Conservation (phyloP, 2,113 vertebrate species). For the Mormoops blainvillei region DNA sequence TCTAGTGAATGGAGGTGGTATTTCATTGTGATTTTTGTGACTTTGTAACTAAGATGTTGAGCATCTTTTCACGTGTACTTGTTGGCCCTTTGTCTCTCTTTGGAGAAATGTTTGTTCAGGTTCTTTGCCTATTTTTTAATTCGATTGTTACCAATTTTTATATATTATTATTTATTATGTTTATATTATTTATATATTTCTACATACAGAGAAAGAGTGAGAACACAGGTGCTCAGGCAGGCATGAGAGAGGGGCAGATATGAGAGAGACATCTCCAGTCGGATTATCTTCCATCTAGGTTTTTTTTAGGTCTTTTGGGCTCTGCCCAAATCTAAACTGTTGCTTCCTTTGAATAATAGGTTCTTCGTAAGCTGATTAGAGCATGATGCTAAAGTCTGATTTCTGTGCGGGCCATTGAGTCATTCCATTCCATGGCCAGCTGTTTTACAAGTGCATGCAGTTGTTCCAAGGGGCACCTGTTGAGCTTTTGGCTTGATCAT, state of each 20-base stretch:
- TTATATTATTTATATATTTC: not conserved
- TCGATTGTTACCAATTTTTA: not conserved
- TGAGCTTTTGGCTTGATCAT: not conserved
- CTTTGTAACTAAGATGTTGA: not conserved
- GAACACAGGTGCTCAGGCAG: not conserved
- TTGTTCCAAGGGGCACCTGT: constrained; percentile 21
- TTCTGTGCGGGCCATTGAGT: not conserved
- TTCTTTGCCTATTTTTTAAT: not conserved
- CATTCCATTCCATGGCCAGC: not conserved
- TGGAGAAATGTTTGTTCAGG: not conserved
- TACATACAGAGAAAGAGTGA: not conserved
- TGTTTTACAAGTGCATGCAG: constrained; percentile 44
- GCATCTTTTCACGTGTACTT: not conserved
- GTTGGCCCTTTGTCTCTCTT: not conserved
- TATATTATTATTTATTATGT: not conserved
- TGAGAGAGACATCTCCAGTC: not conserved
- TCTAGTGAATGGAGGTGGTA: not conserved
- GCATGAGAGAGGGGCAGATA: not conserved
- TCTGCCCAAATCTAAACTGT: constrained; percentile 11
- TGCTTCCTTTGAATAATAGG: not conserved
- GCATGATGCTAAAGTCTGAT: not conserved
- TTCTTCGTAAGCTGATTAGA: constrained; percentile 4
- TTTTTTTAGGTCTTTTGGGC: not conserved
- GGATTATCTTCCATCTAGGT: not conserved
- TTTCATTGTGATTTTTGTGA: constrained; percentile 19